phyloP scores from a whole-genome alignment of 2,888 invertebrate species.

The Onchidella celtica region DNA sequence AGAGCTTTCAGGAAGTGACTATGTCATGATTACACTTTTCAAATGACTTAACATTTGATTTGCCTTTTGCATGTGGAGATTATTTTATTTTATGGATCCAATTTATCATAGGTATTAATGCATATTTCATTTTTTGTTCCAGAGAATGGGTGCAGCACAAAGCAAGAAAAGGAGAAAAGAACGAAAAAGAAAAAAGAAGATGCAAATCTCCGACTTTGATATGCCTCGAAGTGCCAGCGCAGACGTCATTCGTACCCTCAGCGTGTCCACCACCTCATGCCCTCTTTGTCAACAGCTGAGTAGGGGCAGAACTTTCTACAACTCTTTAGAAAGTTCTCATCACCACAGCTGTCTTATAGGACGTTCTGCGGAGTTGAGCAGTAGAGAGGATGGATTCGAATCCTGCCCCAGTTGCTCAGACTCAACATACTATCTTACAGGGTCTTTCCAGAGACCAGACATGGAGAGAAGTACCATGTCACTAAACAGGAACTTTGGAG shows the following conservation, averaged over 20 bases:
- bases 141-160: conserved; percentile 45
- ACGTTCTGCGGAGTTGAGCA: not conserved
- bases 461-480: conserved; percentile 55
- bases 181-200: conserved; percentile 15
- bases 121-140: not conserved
- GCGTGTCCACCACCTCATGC: conserved; percentile 19
- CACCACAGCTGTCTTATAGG: conserved; percentile 13
- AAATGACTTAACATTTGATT: too few relatives aligned
- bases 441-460: not conserved
- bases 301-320: not conserved
- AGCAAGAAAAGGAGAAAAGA: conserved; percentile 45
- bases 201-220: conserved; percentile 29
- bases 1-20: too few relatives aligned
- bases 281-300: conserved; percentile 17
- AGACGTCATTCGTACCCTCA: conserved; percentile 25
- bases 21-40: too few relatives aligned
- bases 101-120: not conserved
- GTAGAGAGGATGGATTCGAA: conserved; percentile 19
- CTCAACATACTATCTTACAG: conserved; percentile 5
- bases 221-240: conserved; percentile 42
- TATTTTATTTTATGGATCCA: too few relatives aligned
- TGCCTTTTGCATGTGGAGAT: too few relatives aligned
- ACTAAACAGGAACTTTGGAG: conserved; percentile 51
- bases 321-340: conserved; percentile 10
- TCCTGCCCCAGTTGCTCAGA: conserved; percentile 32